Conservation (phyloP, 2,888 invertebrate species). For the Drosophila bunnanda region DNA sequence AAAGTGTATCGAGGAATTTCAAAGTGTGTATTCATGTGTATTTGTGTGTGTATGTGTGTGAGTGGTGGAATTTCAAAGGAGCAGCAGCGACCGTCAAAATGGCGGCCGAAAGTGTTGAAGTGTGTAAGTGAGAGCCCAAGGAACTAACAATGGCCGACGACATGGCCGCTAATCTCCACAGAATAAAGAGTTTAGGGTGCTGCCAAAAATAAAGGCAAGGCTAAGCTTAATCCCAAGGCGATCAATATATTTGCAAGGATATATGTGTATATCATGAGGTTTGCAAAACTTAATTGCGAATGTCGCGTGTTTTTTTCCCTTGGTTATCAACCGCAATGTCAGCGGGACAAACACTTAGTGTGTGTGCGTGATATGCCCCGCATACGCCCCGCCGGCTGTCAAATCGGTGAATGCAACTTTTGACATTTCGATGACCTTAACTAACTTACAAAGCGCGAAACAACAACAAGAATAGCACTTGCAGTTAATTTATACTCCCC, state of each 20-base stretch:
- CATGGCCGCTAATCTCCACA: constrained; percentile 33
- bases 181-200: constrained; percentile 5
- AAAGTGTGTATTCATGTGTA: constrained; percentile 17
- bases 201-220: constrained; percentile 21
- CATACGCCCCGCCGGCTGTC: constrained; percentile 31
- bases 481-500: constrained; percentile 47
- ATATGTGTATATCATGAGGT: constrained; percentile 9
- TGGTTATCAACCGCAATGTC: constrained; percentile 54
- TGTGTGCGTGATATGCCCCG: constrained; percentile 27
- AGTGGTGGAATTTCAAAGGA: constrained; percentile 77
- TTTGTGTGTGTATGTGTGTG: constrained; percentile 28
- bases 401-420: constrained; percentile 80
- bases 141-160: constrained; percentile 60
- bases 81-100: constrained; percentile 67
- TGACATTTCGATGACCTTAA: constrained; percentile 85
- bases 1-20: constrained; percentile 61
- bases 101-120: constrained; percentile 79
- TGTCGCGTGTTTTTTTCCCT: constrained; percentile 20
- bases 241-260: constrained; percentile 46
- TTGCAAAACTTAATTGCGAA: constrained; percentile 69
- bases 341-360: constrained; percentile 56
- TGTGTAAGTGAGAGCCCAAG: constrained; percentile 45
- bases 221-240: constrained; percentile 23
- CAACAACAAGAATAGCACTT: constrained; percentile 55
- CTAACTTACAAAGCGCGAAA: constrained; percentile 60